Percentiles rank a stretch among this genome's conserved stretches.
Evolutionary conservation across 1,140 invertebrate species (phyloP).

Genomic region (Drosophila micromelanica): DNA sequence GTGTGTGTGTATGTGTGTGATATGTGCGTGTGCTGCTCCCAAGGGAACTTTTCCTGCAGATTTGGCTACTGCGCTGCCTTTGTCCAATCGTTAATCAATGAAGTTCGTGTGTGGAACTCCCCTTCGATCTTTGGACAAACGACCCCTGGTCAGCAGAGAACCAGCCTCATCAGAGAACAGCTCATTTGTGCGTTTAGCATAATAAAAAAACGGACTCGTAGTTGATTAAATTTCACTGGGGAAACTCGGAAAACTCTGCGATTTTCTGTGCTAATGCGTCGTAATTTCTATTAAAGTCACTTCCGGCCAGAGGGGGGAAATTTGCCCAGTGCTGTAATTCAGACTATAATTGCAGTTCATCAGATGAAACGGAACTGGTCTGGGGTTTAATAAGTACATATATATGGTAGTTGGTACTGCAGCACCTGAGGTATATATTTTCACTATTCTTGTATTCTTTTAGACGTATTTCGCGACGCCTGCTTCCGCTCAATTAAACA

Average conservation of each 20-base stretch:
- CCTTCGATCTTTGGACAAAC: slow-evolving; percentile 23
- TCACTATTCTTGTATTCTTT: not conserved
- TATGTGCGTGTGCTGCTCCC: slow-evolving; percentile 51
- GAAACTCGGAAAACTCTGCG: slow-evolving; percentile 23
- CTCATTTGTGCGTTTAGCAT: slow-evolving; percentile 79
- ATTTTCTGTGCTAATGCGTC: slow-evolving; percentile 63
- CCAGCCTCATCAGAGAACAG: slow-evolving; percentile 22
- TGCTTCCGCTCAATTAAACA: slow-evolving; percentile 76
- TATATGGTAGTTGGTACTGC: not conserved
- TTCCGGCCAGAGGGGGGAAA: slow-evolving; percentile 34
- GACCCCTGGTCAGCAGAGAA: slow-evolving; percentile 61
- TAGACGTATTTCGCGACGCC: slow-evolving; percentile 13
- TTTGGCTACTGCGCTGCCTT: slow-evolving; percentile 25
- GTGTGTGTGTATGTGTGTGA: slow-evolving; percentile 39
- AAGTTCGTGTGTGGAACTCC: slow-evolving; percentile 61
- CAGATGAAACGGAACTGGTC: slow-evolving; percentile 6
- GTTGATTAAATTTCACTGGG: slow-evolving; percentile 80
- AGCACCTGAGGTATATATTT: slow-evolving; percentile 10
- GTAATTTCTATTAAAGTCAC: slow-evolving; percentile 78
- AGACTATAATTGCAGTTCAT: slow-evolving; percentile 41
- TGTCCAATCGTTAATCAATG: slow-evolving; percentile 83
- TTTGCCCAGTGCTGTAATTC: not conserved
- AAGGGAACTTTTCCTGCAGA: slow-evolving; percentile 43
- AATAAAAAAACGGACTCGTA: slow-evolving; percentile 68
- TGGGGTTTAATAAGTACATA: not conserved